phyloP scores from a whole-genome alignment of 2,113 vertebrate species.

The Chloebia gouldiae region DNA sequence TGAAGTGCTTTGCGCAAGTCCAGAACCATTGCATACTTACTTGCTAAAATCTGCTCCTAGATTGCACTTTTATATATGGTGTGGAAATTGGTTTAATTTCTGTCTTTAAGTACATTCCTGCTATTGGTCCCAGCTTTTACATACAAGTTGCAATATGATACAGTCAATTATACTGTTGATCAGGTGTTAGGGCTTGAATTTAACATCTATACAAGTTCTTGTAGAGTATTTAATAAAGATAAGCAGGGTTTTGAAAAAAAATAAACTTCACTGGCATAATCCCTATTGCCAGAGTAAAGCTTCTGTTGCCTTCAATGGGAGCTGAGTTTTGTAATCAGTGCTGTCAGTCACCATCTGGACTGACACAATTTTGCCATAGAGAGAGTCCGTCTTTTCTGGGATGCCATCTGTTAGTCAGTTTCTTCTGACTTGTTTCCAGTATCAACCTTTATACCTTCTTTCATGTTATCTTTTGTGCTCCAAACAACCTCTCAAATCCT shows the following conservation, averaged over 20 bases:
- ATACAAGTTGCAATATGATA: not conserved
- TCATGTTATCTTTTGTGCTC: slow-evolving; percentile 8
- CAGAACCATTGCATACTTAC: not conserved
- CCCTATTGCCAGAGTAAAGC: not conserved
- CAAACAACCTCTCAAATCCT: not conserved
- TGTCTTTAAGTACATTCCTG: not conserved
- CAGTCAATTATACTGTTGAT: not conserved
- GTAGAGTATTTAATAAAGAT: not conserved
- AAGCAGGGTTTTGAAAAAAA: not conserved
- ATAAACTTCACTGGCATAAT: not conserved
- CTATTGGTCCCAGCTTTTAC: not conserved
- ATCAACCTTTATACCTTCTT: slow-evolving; percentile 29
- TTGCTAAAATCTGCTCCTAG: not conserved
- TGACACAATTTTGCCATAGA: not conserved
- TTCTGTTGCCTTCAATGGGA: slow-evolving; percentile 1
- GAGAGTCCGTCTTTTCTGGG: slow-evolving; percentile 9
- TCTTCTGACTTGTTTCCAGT: slow-evolving; percentile 43
- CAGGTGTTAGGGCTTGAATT: not conserved
- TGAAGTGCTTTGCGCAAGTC: not conserved
- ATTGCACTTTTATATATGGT: not conserved
- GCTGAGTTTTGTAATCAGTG: slow-evolving; percentile 25
- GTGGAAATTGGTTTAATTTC: not conserved
- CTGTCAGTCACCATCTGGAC: slow-evolving; percentile 57
- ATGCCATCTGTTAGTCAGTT: slow-evolving; percentile 45
- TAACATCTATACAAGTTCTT: not conserved